Evolutionary conservation across 2,888 invertebrate genomes (phyloP), one percentile per base, ranked within the genome.

Genomic region (Habroteleia sp.): DNA sequence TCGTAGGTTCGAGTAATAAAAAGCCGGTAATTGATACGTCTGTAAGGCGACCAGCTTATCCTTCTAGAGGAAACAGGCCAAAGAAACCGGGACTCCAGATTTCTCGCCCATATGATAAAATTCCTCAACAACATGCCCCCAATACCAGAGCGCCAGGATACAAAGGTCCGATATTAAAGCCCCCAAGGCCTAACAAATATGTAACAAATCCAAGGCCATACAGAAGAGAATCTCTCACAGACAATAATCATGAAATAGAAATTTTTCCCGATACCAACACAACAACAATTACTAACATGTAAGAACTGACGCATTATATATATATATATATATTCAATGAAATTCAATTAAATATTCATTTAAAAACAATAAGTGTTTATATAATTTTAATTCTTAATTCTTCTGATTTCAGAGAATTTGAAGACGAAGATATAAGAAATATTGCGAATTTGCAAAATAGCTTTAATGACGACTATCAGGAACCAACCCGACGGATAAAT

Each of bases 401-500:
- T n/a, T n/a, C n/a, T n/a, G 7, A 5, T 58, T 56, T 4, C 35
- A 75, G 75, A 2, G 66, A 60, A 54, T 62, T 71, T 6, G 66
- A 71, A 25, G 65, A 71, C 16, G 75, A 75, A n/a, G 68, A 68
- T 33, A 8, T 42, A 6, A 65, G 63, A 13, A 48, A 58, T 7
- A 56, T 63, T 4, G 17, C 69, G 7, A 63, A 58, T 41, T 11
- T 76, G 2, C 72, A 76, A 54, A 76, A 68, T 16, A 73, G 83
- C n/a, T 86, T 87, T 50, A 86, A 84, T 60, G 87, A 87, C 1
- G 88, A 88, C 20, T 86, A 86, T 41, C 86, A 86, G 10, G 85
- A 87, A 37, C 80, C 81, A n/a, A 82, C 84, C 10, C 91, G 92
- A 82, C 91, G 93, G 81, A 91, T 95, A 33, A 95, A 95, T 89